A percentile compares a stretch with the other conserved stretches of the same genome.
Conservation (phyloP, 2,888 invertebrate species). For the Acrobasis consociella region DNA sequence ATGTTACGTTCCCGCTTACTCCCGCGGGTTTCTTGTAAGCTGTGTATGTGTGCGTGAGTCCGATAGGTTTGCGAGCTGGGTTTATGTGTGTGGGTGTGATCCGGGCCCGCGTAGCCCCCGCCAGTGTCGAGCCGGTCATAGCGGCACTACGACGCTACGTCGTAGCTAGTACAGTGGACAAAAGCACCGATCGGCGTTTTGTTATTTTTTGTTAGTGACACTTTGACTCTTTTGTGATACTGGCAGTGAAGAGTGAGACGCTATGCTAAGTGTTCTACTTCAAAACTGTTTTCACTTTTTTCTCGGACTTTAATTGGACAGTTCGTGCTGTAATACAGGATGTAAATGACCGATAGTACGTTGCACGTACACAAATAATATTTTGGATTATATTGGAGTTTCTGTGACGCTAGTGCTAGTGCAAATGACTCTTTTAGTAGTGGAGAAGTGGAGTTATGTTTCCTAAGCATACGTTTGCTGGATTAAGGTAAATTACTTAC, state of each 20-base stretch:
- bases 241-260: slow-evolving; percentile 46
- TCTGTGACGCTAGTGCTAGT: slow-evolving; percentile 22
- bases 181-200: slow-evolving; percentile 69
- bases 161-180: slow-evolving; percentile 63
- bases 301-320: slow-evolving; percentile 9
- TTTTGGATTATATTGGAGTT: slow-evolving; percentile 15
- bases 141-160: slow-evolving; percentile 65
- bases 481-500: slow-evolving; percentile 11
- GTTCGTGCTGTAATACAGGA: slow-evolving; percentile 15
- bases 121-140: slow-evolving; percentile 74
- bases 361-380: slow-evolving; percentile 7
- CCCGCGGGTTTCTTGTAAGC: slow-evolving; percentile 61
- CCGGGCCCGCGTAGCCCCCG: slow-evolving; percentile 79
- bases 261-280: slow-evolving; percentile 45
- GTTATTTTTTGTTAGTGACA: slow-evolving; percentile 74
- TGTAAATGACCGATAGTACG: slow-evolving; percentile 15
- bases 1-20: slow-evolving; percentile 74
- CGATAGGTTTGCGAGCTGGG: slow-evolving; percentile 54
- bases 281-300: slow-evolving; percentile 3
- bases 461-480: background rate
- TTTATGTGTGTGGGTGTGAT: slow-evolving; percentile 66
- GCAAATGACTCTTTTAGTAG: slow-evolving; percentile 9
- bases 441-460: slow-evolving; percentile 10
- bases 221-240: slow-evolving; percentile 63
- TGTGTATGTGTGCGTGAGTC: slow-evolving; percentile 55